phyloP scores from a whole-genome alignment of 2,888 invertebrate species.

The Metacarcinus magister region DNA sequence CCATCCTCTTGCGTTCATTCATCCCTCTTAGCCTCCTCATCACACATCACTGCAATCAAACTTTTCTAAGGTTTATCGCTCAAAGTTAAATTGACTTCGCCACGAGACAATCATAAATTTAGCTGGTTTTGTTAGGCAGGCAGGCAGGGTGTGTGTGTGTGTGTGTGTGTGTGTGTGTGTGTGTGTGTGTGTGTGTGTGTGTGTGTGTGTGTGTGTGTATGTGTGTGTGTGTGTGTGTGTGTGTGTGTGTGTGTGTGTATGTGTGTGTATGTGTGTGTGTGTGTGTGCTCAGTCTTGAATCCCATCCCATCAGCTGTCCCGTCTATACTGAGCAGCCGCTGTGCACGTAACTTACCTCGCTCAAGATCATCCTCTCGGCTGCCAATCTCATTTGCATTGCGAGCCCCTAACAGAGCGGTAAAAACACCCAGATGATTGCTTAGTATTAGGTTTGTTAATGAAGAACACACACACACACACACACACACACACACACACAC shows the following conservation, averaged over 20 bases:
- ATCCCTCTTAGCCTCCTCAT: not conserved
- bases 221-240: not conserved
- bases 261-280: not conserved
- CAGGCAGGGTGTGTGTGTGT: not conserved
- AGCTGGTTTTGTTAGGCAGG: conserved; percentile 30
- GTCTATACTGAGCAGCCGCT: too few relatives aligned
- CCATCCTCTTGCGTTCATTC: too few relatives aligned
- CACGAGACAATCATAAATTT: conserved; percentile 58
- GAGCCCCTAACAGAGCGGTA: too few relatives aligned
- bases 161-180: conserved; percentile 26
- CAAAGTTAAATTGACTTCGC: conserved; percentile 57
- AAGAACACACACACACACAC: too few relatives aligned
- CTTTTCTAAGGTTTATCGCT: not conserved
- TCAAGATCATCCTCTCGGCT: too few relatives aligned
- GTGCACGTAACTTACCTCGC: too few relatives aligned
- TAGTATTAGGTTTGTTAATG: too few relatives aligned
- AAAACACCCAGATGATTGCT: too few relatives aligned
- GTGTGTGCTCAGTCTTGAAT: not conserved
- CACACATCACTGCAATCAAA: not conserved
- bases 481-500: too few relatives aligned
- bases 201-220: not conserved
- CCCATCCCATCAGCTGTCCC: too few relatives aligned
- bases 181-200: not conserved
- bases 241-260: not conserved
- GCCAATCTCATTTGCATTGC: too few relatives aligned